A percentile compares a stretch with the other conserved stretches of the same genome.
Conservation (phyloP, 2,797 vertebrate species). For the Cossypha niveicapilla region DNA sequence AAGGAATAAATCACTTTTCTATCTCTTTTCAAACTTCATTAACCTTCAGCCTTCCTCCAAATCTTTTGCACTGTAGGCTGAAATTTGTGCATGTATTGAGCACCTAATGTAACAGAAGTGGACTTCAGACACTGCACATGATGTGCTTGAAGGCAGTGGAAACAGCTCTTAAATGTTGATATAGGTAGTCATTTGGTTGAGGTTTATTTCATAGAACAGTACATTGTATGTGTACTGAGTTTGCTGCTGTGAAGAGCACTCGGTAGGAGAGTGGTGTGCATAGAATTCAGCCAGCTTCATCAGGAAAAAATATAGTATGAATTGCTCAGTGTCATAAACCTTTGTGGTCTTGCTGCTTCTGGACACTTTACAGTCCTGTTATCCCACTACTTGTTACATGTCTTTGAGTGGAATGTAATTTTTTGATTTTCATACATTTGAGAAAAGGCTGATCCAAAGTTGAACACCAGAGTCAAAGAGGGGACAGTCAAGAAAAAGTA, state of each 20-base stretch:
- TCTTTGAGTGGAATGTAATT: not conserved
- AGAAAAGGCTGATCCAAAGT: not conserved
- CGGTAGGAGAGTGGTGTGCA: not conserved
- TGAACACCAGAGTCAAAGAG: not conserved
- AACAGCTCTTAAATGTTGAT: not conserved
- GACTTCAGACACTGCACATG: not conserved
- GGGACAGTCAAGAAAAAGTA: not conserved
- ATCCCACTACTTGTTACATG: not conserved
- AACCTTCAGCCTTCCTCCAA: not conserved
- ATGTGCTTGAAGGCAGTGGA: not conserved
- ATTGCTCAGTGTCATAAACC: not conserved
- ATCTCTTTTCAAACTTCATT: constrained; percentile 1
- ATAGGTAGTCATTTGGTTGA: not conserved
- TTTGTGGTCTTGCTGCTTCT: not conserved
- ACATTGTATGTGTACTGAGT: not conserved
- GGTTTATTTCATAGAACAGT: not conserved
- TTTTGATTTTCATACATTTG: not conserved
- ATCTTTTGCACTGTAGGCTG: not conserved
- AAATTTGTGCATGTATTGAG: not conserved
- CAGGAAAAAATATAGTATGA: not conserved
- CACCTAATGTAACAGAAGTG: not conserved
- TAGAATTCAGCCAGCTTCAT: not conserved
- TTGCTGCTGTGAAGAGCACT: not conserved
- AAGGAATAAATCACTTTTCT: not conserved
- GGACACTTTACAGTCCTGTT: not conserved